A percentile compares a stretch with the other conserved stretches of the same genome.
phyloP scores from a whole-genome alignment of 2,113 vertebrate species.

The Plestiodon gilberti region DNA sequence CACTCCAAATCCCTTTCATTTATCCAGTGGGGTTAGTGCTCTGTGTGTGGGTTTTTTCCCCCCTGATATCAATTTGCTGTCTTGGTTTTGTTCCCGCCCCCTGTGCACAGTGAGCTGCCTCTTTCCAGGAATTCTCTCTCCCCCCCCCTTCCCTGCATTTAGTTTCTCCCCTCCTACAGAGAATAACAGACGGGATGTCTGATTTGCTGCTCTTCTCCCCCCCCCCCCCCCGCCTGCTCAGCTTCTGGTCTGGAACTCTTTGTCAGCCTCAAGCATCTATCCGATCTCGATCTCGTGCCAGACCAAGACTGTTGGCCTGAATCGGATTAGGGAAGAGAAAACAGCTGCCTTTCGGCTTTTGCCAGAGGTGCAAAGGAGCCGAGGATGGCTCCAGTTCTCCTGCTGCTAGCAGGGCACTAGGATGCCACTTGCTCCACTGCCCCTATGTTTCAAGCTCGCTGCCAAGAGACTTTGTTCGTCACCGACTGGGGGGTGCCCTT shows the following conservation, averaged over 20 bases:
- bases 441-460: constrained; percentile 79
- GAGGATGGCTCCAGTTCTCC: not conserved
- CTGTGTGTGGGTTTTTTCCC: not conserved
- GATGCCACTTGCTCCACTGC: not conserved
- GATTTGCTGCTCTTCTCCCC: too few relatives aligned
- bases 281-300: accelerated
- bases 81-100: not conserved
- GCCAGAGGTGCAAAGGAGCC: accelerated
- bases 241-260: too few relatives aligned
- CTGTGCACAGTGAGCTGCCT: not conserved
- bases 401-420: not conserved
- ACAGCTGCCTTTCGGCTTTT: constrained; percentile 10
- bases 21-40: constrained; percentile 10
- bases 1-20: constrained; percentile 5
- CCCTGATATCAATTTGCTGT: not conserved
- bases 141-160: not conserved
- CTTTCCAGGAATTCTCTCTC: constrained; percentile 9
- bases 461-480: constrained; percentile 75
- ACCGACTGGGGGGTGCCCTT: constrained; percentile 78
- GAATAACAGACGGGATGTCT: not conserved
- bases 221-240: not conserved
- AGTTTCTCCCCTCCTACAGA: not conserved
- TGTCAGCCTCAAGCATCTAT: accelerated
- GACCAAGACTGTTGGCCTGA: not conserved
- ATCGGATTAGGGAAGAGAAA: constrained; percentile 20